phyloP scores from a whole-genome alignment of 2,797 vertebrate genomes.

The Anguilla anguilla region DNA sequence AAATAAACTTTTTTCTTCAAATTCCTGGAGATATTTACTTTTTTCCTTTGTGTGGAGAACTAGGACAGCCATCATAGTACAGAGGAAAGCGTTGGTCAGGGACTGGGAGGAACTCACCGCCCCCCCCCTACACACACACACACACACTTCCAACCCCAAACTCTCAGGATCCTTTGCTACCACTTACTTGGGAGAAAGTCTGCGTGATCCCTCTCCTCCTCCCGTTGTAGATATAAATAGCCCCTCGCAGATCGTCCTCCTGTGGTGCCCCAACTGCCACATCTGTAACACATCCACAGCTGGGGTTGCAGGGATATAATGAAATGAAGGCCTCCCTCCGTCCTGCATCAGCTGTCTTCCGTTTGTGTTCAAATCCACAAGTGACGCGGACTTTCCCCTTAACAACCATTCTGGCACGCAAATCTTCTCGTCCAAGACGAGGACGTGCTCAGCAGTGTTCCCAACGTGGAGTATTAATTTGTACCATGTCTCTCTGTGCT shows the following conservation, averaged over 20 bases:
- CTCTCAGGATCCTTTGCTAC: neutral
- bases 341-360: neutral
- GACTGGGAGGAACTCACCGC: neutral
- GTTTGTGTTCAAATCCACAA: neutral
- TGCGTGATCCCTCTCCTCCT: conserved; percentile 81
- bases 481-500: no score
- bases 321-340: neutral
- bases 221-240: conserved; percentile 95
- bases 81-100: neutral
- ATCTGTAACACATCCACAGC: conserved; percentile 71
- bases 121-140: no score
- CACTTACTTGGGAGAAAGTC: conserved; percentile 86
- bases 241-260: conserved; percentile 86
- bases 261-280: conserved; percentile 93
- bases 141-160: neutral
- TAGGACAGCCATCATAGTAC: conserved; percentile 39
- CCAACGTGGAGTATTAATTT: no score
- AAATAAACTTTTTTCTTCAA: no score
- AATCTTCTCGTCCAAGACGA: neutral
- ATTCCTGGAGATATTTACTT: no score
- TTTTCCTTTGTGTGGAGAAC: neutral
- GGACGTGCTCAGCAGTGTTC: neutral
- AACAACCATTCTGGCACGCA: neutral
- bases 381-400: neutral
- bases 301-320: neutral